A percentile compares a stretch with the other conserved stretches of the same genome.
Conservation (phyloP, 2,888 invertebrate species). For the Acleris literana region DNA sequence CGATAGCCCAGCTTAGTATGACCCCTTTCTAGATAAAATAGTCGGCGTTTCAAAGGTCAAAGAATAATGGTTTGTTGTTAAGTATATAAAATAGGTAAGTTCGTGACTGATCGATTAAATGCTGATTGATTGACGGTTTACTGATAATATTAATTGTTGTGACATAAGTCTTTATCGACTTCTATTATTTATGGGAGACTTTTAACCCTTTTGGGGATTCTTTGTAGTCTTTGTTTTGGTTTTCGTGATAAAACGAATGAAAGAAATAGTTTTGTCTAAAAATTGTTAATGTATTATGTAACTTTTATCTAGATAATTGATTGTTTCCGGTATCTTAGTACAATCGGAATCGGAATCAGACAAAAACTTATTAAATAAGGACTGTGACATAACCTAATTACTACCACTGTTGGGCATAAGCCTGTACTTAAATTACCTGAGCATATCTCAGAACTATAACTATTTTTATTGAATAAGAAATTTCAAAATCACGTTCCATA, state of each 20-base stretch:
- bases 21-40: constrained; percentile 41
- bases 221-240: constrained; percentile 19
- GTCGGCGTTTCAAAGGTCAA: constrained; percentile 41
- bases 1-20: constrained; percentile 56
- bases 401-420: too few relatives aligned
- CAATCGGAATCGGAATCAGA: too few relatives aligned
- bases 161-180: constrained; percentile 46
- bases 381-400: too few relatives aligned
- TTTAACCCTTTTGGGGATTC: constrained; percentile 27
- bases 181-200: constrained; percentile 30
- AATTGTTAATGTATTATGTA: too few relatives aligned
- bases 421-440: too few relatives aligned
- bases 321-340: too few relatives aligned
- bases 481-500: too few relatives aligned
- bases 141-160: constrained; percentile 62
- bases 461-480: too few relatives aligned
- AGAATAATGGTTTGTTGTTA: constrained; percentile 45
- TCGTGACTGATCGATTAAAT: constrained; percentile 59
- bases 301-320: too few relatives aligned
- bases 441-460: too few relatives aligned
- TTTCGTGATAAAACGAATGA: not conserved
- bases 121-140: constrained; percentile 57
- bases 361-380: too few relatives aligned
- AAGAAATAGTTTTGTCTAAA: not conserved
- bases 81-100: constrained; percentile 34